Base-by-base conservation (phyloP, 2,888 invertebrate genomes). In the Xylocampa areola region DNA sequence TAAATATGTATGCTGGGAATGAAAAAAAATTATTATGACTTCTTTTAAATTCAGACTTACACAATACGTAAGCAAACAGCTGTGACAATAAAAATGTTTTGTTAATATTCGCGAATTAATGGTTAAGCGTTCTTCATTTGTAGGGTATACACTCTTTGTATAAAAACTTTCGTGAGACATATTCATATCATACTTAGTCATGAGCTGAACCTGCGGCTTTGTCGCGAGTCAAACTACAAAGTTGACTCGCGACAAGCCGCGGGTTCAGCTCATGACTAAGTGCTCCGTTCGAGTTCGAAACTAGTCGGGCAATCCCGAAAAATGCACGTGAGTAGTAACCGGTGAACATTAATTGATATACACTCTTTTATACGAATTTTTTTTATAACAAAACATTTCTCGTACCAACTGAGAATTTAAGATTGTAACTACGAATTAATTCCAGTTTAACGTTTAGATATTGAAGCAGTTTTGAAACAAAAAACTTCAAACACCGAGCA, bases 401-500 rank as follows among this genome's bases (percentile, higher is more conserved):
- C n/a, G n/a, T 16, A 19, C 11, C 1, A 11, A 51, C 2, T 1
- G 0, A 33, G 14, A 32, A 25, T 14, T 30, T 10, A 36, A 13
- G 4, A 21, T 2, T 10, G 2, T 0, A 3, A 14, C 2, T 33
- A 47, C 6, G 36, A 17, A 21, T 27, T 7, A 29, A 23, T 33
- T 16, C 33, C 23, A 10, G 17, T 6, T n/a, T n/a, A 35, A 8
- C 44, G 14, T 45, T 32, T 8, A 29, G 36, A 45, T 29, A 35
- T 25, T 40, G 16, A 36, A 49, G 13, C 19, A 2, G 8, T 25
- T 55, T 63, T 30, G 51, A 68, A 68, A 40, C 43, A 37, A 68
- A 51, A 44, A 44, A 68, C 44, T 57, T 58, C 41, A 23, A 52
- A 49, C 58, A 35, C 43, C 21, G 30, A 21, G 23, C 39, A 66